phyloP scores from a whole-genome alignment of 1,140 invertebrate species.

The Pemphigus obesinymphae region DNA sequence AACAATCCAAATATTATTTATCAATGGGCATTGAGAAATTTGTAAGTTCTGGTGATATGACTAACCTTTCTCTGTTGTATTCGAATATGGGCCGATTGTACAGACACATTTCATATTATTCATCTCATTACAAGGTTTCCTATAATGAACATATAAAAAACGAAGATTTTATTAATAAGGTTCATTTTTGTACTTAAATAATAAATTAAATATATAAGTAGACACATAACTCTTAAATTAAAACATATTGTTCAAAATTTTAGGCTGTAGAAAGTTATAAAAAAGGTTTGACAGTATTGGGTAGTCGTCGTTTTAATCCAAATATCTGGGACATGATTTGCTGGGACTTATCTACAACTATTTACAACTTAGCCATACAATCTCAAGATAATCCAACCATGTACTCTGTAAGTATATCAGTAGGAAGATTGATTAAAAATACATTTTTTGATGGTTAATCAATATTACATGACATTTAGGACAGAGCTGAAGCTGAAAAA shows the following conservation, averaged over 20 bases:
- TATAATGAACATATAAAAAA: conserved; percentile 49
- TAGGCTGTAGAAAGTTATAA: conserved; percentile 62
- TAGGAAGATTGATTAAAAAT: neutral
- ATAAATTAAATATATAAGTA: conserved; percentile 47
- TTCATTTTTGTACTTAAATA: too few species aligned
- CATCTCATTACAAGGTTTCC: conserved; percentile 43
- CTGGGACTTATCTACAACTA: conserved; percentile 79
- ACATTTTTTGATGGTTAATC: neutral
- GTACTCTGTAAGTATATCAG: neutral
- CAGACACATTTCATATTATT: conserved; percentile 67
- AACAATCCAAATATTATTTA: conserved; percentile 46
- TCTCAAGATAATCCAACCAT: conserved; percentile 67
- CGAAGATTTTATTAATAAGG: conserved; percentile 57
- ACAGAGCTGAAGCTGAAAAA: conserved; percentile 59
- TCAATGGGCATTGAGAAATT: conserved; percentile 61
- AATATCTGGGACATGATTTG: conserved; percentile 74
- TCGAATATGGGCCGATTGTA: conserved; percentile 76
- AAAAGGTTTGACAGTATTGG: conserved; percentile 60
- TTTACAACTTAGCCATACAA: conserved; percentile 71
- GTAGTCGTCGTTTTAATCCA: conserved; percentile 57
- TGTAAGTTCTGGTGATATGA: conserved; percentile 63
- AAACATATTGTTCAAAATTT: conserved; percentile 21
- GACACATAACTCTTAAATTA: neutral
- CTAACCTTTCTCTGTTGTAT: conserved; percentile 72
- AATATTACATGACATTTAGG: too few species aligned